Evolutionary conservation across 2,113 vertebrate genomes (phyloP), one percentile per base, ranked within the genome.

Genomic region (Saguinus midas): DNA sequence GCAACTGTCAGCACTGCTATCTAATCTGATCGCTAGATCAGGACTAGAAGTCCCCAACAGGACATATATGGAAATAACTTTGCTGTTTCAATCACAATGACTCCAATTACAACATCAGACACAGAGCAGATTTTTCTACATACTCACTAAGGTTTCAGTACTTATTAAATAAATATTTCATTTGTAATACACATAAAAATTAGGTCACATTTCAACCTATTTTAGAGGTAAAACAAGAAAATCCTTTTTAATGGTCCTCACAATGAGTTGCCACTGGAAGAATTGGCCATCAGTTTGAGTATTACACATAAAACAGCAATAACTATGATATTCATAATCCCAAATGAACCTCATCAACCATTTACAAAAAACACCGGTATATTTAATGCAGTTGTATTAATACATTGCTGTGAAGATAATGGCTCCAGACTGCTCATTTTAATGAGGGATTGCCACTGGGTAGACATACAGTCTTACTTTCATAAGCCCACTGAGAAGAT

Each of bases 241-340:
- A 92, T 16, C 29, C 81, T 32, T 94, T 83, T 91, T 94, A 94
- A 95, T 79, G 68, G 58, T 9, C 45, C 72, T 92, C 23, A 45
- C 32, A 80, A 37, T 88, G 94, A 92, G 80, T 17, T 92, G 25
- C 64, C 84, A 23, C 57, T 76, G 87, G 78, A 94, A 92, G 84
- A 89, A 95, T 93, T 96, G 79, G 43, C 70, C 79, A 93, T 93
- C 86, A 75, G 75, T 94, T 93, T 95, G 70, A 95, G 50, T 52
- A 87, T 92, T 75, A 85, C 72, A 96, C 94, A 91, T 96, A 97
- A 97, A 96, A 92, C 83, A 93, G 95, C 93, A 94, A 91, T 96
- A 96, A 96, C 95, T 96, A 96, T 78, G 75, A 83, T 96, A 96
- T 96, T 94, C 95, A 95, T 95, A 96, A 95, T 90, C 91, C 52